These are phyloP conservation scores for Leptoclinus maculatus DNA, from an alignment of 2,797 vertebrate genomes.

Conservation along the genomic window DNA sequence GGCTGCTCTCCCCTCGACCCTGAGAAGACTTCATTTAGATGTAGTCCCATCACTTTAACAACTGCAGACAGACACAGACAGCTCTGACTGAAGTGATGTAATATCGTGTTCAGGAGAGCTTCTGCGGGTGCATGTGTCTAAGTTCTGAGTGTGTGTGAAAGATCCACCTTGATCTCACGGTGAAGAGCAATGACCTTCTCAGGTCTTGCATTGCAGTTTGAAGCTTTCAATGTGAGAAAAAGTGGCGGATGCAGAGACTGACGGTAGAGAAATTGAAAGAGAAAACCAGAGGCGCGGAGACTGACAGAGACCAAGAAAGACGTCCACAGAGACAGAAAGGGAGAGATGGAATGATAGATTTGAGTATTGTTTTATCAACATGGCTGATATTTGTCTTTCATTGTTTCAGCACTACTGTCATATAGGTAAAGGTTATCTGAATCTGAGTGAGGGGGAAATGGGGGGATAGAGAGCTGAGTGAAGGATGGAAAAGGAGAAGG, in stretches of 20 bases:
- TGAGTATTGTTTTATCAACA: conserved; percentile 56
- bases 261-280: conserved; percentile 33
- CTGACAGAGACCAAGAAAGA: conserved; percentile 24
- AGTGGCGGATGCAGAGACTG: conserved; percentile 41
- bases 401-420: conserved; percentile 57
- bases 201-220: conserved; percentile 23
- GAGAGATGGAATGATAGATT: conserved; percentile 49
- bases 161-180: conserved; percentile 49
- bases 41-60: conserved; percentile 6
- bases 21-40: conserved; percentile 34
- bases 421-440: conserved; percentile 72
- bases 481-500: conserved; percentile 41
- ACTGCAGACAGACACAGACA: not conserved
- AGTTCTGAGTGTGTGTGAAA: conserved; percentile 18
- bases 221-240: conserved; percentile 51
- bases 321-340: conserved; percentile 13
- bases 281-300: conserved; percentile 18
- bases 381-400: conserved; percentile 70
- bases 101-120: conserved; percentile 10
- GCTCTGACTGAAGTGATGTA: conserved; percentile 49
- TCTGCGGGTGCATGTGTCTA: conserved; percentile 8
- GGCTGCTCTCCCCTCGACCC: conserved; percentile 32
- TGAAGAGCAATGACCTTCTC: conserved; percentile 30
- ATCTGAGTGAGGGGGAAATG: conserved; percentile 36
- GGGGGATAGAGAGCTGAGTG: conserved; percentile 35